A percentile compares a stretch with the other conserved stretches of the same genome.
Conservation (phyloP, 2,888 invertebrate species). For the Horisme vitalbata region DNA sequence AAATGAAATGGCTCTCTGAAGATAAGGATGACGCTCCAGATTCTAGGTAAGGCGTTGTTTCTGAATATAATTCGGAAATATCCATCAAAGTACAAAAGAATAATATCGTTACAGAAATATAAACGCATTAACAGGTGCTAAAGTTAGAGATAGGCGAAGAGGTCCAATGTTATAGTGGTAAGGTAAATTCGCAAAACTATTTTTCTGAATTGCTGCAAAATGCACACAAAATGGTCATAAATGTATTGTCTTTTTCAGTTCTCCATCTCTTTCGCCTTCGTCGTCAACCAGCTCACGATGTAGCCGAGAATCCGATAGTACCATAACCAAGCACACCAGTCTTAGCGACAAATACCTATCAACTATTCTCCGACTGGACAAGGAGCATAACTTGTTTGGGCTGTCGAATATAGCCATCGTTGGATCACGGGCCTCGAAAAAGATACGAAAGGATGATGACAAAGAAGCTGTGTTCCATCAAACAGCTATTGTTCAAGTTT, state of each 20-base stretch:
- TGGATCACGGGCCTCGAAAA: conserved; percentile 50
- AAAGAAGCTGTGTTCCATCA: conserved; percentile 68
- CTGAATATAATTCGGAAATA: background rate
- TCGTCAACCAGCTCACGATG: conserved; percentile 49
- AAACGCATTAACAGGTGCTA: conserved; percentile 71
- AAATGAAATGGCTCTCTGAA: conserved; percentile 74
- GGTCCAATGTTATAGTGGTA: conserved; percentile 21
- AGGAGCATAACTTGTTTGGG: conserved; percentile 74
- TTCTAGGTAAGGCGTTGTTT: conserved; percentile 55
- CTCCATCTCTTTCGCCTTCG: conserved; percentile 52
- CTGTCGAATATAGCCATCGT: conserved; percentile 66
- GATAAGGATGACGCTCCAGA: conserved; percentile 50
- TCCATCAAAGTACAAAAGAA: conserved; percentile 38
- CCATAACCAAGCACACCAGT: conserved; percentile 35
- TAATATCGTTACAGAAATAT: conserved; percentile 67
- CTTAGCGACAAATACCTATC: conserved; percentile 62
- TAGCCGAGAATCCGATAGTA: conserved; percentile 50
- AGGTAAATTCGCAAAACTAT: conserved; percentile 1
- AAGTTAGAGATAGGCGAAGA: conserved; percentile 28
- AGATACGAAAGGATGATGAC: conserved; percentile 54
- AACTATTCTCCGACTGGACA: conserved; percentile 68
- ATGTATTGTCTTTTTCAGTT: conserved; percentile 46
- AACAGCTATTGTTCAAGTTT: conserved; percentile 71
- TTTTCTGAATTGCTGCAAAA: background rate
- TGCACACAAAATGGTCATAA: background rate